These are phyloP conservation scores for Arctocebus calabarensis DNA, from an alignment of 2,797 vertebrate species.

Conservation along the genomic window DNA sequence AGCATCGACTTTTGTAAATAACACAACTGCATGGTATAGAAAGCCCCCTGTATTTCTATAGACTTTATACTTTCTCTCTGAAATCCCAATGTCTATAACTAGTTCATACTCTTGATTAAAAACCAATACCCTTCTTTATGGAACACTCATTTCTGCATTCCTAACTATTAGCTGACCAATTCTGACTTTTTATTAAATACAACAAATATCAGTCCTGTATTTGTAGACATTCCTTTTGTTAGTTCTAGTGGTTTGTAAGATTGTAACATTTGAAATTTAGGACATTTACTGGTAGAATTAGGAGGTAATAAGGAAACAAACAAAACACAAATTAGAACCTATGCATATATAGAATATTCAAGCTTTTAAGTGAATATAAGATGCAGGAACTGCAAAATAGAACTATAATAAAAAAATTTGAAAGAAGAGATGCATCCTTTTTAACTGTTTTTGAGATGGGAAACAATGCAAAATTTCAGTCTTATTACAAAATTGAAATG, in stretches of 20 bases:
- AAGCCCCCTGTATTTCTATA: neutral
- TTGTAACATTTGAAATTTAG: constrained; percentile 59
- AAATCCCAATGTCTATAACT: neutral
- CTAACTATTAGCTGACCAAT: neutral
- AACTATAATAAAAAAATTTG: constrained; percentile 69
- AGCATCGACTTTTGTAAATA: neutral
- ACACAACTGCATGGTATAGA: neutral
- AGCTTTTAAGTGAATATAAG: constrained; percentile 75
- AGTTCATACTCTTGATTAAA: neutral
- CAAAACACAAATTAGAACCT: constrained; percentile 68
- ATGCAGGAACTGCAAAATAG: constrained; percentile 69
- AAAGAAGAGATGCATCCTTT: constrained; percentile 74
- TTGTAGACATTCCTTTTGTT: neutral
- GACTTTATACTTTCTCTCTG: neutral
- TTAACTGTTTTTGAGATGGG: constrained; percentile 79
- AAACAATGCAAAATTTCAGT: constrained; percentile 74
- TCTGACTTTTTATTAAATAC: constrained; percentile 1
- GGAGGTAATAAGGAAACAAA: constrained; percentile 71
- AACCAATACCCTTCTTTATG: neutral
- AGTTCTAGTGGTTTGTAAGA: neutral
- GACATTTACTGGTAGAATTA: constrained; percentile 61
- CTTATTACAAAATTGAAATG: constrained; percentile 77
- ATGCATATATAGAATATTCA: neutral
- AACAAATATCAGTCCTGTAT: constrained; percentile 1
- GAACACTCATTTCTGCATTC: neutral